phyloP scores from a whole-genome alignment of 2,888 invertebrate species.

The Scrobipalpa costella region DNA sequence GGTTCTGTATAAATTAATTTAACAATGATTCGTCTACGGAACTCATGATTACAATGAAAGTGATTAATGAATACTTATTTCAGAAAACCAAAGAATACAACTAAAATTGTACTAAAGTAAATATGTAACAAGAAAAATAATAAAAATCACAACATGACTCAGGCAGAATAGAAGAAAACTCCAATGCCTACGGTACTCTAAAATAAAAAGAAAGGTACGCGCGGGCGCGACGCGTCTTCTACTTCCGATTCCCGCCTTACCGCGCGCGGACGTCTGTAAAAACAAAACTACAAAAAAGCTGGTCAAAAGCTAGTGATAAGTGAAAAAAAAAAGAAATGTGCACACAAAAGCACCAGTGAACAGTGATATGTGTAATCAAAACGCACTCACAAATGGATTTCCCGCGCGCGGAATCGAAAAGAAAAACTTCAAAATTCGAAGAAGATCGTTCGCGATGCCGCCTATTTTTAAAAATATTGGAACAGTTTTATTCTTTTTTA shows the following conservation, averaged over 20 bases:
- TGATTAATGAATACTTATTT: too few relatives aligned
- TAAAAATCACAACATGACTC: not conserved
- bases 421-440: constrained; percentile 63
- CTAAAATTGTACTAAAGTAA: too few relatives aligned
- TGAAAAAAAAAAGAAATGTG: constrained; percentile 42
- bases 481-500: constrained; percentile 44
- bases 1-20: not conserved
- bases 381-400: constrained; percentile 51
- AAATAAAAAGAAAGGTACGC: constrained; percentile 70
- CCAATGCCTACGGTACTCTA: constrained; percentile 38
- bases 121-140: not conserved
- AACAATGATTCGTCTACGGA: not conserved
- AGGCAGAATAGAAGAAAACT: not conserved
- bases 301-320: constrained; percentile 29
- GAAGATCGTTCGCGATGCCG: constrained; percentile 46
- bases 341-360: constrained; percentile 38
- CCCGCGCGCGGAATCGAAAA: constrained; percentile 55
- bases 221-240: constrained; percentile 47
- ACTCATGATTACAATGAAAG: too few relatives aligned
- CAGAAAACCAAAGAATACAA: too few relatives aligned
- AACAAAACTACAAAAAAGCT: constrained; percentile 34
- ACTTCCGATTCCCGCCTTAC: constrained; percentile 68
- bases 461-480: constrained; percentile 30
- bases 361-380: constrained; percentile 50
- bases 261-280: constrained; percentile 60